Conservation (phyloP, 2,888 invertebrate genomes). For the Calliopum simillimum region DNA sequence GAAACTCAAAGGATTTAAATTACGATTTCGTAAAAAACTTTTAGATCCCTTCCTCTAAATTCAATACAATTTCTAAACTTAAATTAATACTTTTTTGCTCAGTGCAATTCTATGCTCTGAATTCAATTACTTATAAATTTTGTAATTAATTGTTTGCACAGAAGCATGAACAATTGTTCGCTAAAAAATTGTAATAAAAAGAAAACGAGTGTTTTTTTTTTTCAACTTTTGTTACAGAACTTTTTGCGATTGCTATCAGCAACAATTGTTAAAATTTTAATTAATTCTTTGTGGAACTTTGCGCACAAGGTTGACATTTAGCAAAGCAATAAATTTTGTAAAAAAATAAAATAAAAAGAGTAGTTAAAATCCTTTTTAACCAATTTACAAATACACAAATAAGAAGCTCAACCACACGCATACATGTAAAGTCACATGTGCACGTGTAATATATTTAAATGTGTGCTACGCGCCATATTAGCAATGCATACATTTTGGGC, state of each 20-base stretch:
- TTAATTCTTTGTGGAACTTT: not conserved
- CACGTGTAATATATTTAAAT: not conserved
- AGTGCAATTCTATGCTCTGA: not conserved
- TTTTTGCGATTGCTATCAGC: too few species aligned
- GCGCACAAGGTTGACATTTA: not conserved
- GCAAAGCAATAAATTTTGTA: not conserved
- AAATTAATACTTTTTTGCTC: not conserved
- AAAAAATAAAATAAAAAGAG: not conserved
- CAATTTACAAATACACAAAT: not conserved
- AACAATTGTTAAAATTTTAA: too few species aligned
- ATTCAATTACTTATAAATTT: not conserved
- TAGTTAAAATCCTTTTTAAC: not conserved
- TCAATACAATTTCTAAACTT: too few species aligned
- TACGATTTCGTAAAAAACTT: too few species aligned
- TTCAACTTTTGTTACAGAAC: not conserved
- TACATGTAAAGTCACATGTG: not conserved
- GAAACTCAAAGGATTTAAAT: too few species aligned
- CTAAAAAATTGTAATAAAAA: not conserved
- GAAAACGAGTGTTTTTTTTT: not conserved
- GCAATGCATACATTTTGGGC: slow-evolving; percentile 9
- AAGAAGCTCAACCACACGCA: not conserved
- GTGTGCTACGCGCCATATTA: slow-evolving; percentile 4
- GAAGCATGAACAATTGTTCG: not conserved
- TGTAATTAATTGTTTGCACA: slow-evolving; percentile 7
- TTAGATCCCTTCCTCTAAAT: too few species aligned